These are phyloP conservation scores for Parotia lawesii DNA, from an alignment of 2,113 vertebrate species.

Conservation along the genomic window DNA sequence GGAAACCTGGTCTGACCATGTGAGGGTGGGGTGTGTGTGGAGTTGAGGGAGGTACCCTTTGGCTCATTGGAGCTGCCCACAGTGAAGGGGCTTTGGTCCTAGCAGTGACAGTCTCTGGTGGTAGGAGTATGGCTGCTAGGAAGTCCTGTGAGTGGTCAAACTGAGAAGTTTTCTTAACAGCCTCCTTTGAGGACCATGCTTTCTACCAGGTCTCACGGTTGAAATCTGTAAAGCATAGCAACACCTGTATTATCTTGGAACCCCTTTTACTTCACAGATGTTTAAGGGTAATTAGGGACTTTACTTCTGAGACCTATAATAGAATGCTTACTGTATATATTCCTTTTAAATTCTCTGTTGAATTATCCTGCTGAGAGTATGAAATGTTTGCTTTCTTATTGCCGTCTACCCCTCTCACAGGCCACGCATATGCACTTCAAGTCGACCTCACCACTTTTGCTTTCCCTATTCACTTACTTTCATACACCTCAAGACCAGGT, in stretches of 20 bases:
- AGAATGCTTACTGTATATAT: background rate
- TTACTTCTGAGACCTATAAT: background rate
- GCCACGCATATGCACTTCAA: background rate
- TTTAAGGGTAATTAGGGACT: background rate
- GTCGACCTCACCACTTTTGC: background rate
- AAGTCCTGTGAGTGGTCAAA: background rate
- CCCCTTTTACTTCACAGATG: background rate
- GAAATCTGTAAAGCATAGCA: background rate
- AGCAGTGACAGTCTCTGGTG: background rate
- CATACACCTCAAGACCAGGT: accelerated
- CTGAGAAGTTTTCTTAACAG: background rate
- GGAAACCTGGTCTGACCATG: background rate
- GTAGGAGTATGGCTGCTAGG: background rate
- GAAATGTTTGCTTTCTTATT: background rate
- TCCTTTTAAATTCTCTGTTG: background rate
- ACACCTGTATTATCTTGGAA: background rate
- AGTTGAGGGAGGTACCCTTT: background rate
- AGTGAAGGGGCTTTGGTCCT: accelerated
- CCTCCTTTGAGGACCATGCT: background rate
- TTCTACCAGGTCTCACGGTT: background rate
- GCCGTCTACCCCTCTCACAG: background rate
- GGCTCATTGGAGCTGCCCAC: background rate
- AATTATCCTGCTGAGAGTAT: background rate
- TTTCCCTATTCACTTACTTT: background rate
- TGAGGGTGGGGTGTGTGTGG: no score